Base-by-base conservation (phyloP, 2,113 vertebrate genomes). In the Lophura nycthemera region DNA sequence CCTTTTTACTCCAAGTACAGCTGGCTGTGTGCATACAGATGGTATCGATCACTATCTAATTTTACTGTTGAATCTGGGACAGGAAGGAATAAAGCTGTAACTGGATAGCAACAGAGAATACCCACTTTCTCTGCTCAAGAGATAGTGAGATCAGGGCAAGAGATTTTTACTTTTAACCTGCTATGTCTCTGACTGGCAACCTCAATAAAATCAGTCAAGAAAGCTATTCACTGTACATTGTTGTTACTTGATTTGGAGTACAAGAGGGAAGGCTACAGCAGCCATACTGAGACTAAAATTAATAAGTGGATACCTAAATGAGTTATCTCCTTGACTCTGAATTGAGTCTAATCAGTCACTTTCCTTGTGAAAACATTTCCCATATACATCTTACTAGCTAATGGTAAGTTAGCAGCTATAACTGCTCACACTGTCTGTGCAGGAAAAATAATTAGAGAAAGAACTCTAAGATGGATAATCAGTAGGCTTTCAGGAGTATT, bases 211-310 rank as follows among this genome's bases (percentile, higher is more conserved):
- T 6, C 11, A 40, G 1, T 57, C 20, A 85, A 52, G 17, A 59
- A 65, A 20, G 29, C 0, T 3, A 59, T 29, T 2, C 17, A 2
- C 18, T 72, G 1, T 36, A 21, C 0, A 2, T 2, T 70, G 67
- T 10, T 24, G 13, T 43, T 4, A 0, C 24, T 79, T 67, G 11
- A 14, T 29, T 76, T 63, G 13, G 43, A 70, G 30, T 13, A 6
- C 22, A 69, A 85, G 11, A 2, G 1, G 4, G n/a, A 13, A 48
- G 8, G 16, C 15, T 36, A 32, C 3, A 40, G 30, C 5, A 70
- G 2, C 34, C 50, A 17, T 52, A 13, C 2, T 48, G 34, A 70
- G 8, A 30, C 7, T 36, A 17, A 27, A 10, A 65, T 8, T 27
- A 48, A 75, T 11, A 3, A 43, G 2, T 30, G 19, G 11, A 30